Percentiles rank a stretch among this genome's conserved stretches.
These are phyloP conservation scores for Gambusia yucatana DNA, from an alignment of 2,797 vertebrate genomes.

Conservation along the genomic window DNA sequence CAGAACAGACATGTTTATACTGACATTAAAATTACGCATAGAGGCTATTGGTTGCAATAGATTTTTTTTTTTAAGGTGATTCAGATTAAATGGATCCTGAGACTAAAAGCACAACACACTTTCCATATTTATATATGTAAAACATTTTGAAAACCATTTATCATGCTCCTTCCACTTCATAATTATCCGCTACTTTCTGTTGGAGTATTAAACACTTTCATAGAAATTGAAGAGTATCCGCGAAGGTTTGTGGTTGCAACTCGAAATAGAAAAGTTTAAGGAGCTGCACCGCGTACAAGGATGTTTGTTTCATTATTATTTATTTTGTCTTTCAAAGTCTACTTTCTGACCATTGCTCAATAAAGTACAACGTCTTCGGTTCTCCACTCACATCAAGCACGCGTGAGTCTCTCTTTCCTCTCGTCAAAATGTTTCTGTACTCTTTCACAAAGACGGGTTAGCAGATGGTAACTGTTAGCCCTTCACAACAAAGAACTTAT, in stretches of 20 bases:
- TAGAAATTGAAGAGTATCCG: not conserved
- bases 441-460: slow-evolving; percentile 57
- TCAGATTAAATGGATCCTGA: not conserved
- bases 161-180: not conserved
- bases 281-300: not conserved
- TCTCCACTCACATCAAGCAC: slow-evolving; percentile 35
- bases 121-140: not conserved
- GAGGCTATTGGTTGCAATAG: not conserved
- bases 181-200: not conserved
- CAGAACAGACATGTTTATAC: not conserved
- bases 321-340: slow-evolving; percentile 9
- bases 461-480: slow-evolving; percentile 67
- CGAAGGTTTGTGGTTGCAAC: not conserved
- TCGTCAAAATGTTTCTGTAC: slow-evolving; percentile 65
- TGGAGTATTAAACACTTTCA: not conserved
- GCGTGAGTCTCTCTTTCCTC: slow-evolving; percentile 42
- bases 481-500: slow-evolving; percentile 40
- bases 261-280: not conserved
- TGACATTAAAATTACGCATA: not conserved
- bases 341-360: slow-evolving; percentile 35
- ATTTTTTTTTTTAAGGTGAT: not conserved
- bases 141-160: not conserved
- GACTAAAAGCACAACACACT: not conserved
- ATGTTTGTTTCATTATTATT: slow-evolving; percentile 17
- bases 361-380: slow-evolving; percentile 47